phyloP scores from a whole-genome alignment of 2,113 vertebrate genomes.

The Xenotilapia leptura region DNA sequence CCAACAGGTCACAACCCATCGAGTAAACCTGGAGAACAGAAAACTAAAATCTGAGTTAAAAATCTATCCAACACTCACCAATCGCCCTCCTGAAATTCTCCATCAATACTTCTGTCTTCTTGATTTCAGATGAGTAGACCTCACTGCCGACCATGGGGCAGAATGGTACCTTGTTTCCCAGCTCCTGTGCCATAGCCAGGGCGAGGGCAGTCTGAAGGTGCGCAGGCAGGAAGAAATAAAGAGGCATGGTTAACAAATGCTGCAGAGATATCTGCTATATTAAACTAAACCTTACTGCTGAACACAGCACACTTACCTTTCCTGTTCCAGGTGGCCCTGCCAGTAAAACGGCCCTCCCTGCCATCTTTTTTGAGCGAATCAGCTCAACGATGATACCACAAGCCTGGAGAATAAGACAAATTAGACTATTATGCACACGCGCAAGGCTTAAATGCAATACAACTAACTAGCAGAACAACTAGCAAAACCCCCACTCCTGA shows the following conservation, averaged over 20 bases:
- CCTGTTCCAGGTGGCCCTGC: constrained; percentile 97
- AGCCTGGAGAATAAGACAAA: constrained; percentile 70
- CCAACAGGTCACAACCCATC: not conserved
- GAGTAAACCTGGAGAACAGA: not conserved
- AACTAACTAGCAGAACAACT: not conserved
- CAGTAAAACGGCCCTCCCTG: constrained; percentile 90
- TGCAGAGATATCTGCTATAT: not conserved
- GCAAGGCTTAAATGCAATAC: not conserved
- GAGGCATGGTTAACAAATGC: not conserved
- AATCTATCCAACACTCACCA: constrained; percentile 72
- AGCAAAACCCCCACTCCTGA: not conserved
- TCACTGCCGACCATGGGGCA: constrained; percentile 99
- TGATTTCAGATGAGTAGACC: constrained; percentile 96
- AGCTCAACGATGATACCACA: constrained; percentile 96
- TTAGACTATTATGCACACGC: too few species aligned
- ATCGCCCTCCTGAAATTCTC: constrained; percentile 98
- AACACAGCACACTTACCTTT: constrained; percentile 75
- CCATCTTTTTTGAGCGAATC: constrained; percentile 97
- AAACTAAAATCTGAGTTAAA: not conserved
- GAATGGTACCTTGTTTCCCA: constrained; percentile 97
- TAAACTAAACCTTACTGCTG: not conserved
- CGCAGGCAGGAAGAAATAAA: not conserved
- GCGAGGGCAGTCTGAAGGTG: constrained; percentile 86
- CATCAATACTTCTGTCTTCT: constrained; percentile 98
- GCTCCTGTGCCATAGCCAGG: constrained; percentile 91